Evolutionary conservation across 2,797 vertebrate genomes (phyloP), one percentile per base, ranked within the genome.

Genomic region (Periparus ater): DNA sequence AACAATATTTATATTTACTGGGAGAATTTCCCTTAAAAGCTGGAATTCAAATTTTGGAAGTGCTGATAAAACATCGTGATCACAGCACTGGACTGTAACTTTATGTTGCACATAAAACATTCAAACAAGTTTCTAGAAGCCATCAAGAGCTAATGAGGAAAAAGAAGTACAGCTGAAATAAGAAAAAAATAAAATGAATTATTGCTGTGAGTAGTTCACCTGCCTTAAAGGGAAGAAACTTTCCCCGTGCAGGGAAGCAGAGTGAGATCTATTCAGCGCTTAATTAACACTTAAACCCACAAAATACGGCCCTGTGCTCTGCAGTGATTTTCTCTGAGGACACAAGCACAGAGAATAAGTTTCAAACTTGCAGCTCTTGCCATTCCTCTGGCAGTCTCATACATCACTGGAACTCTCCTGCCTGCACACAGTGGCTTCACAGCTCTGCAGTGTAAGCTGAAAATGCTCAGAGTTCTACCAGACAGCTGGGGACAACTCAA

Each of bases 211-310:
- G 44, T 30, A 88, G 51, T 34, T 86, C 51, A 42, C 9, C 47
- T 40, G 58, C 34, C 92, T 85, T 36, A 91, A 89, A 94, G 92
- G 54, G 58, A 44, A 62, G 60, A 80, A 88, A 38, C 72, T 81
- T 96, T 60, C 72, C 73, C 82, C 81, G 85, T 78, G 58, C 76
- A 93, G 85, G 73, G 86, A 95, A 77, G 26, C n/a, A 58, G 68
- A 88, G 73, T 54, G 54, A 93, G 85, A 92, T 57, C 78, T 83
- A 42, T 63, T 75, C n/a, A 60, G 68, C 50, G 84, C 78, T 96
- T 92, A 94, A 96, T 96, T 96, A 96, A 95, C 81, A 88, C 78
- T 92, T 91, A 88, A 93, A 62, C 65, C 75, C 44, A 77, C 81
- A 88, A 91, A 91, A 85, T 67, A 78, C 36, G n/a, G 89, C 93